These are phyloP conservation scores for Lutjanus campechanus DNA, from an alignment of 2,797 vertebrate species.

Conservation along the genomic window DNA sequence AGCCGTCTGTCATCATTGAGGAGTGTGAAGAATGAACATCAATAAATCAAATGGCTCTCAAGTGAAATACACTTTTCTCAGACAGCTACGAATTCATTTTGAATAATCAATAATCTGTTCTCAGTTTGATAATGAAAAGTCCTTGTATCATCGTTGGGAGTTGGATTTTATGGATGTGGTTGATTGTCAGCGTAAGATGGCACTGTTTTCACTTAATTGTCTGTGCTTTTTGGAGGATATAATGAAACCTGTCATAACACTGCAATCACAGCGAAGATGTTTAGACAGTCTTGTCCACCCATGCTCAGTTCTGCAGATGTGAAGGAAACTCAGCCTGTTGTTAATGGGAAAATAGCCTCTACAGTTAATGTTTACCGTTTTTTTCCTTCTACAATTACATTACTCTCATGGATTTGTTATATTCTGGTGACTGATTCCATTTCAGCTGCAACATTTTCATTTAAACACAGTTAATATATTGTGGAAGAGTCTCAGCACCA, in stretches of 20 bases:
- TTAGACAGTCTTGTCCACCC: not conserved
- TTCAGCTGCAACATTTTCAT: not conserved
- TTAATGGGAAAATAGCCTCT: not conserved
- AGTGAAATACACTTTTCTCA: constrained; percentile 31
- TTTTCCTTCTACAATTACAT: not conserved
- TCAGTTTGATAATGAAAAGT: constrained; percentile 4
- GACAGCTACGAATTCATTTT: constrained; percentile 18
- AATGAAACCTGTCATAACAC: not conserved
- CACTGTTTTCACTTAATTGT: not conserved
- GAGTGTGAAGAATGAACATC: constrained; percentile 30
- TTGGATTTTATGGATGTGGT: constrained; percentile 15
- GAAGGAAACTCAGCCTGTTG: not conserved
- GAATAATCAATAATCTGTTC: constrained; percentile 23
- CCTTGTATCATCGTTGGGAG: not conserved
- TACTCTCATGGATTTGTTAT: not conserved
- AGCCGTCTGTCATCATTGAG: constrained; percentile 36
- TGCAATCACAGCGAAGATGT: constrained; percentile 4
- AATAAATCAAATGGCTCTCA: constrained; percentile 39
- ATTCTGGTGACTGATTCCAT: not conserved
- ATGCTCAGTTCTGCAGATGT: not conserved
- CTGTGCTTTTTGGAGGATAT: constrained; percentile 1
- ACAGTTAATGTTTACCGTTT: not conserved
- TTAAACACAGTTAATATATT: not conserved
- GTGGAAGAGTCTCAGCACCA: not conserved
- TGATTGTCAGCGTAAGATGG: not conserved